A percentile compares a stretch with the other conserved stretches of the same genome.
Conservation (phyloP, 2,113 vertebrate genomes). For the Etheostoma spectabile region DNA sequence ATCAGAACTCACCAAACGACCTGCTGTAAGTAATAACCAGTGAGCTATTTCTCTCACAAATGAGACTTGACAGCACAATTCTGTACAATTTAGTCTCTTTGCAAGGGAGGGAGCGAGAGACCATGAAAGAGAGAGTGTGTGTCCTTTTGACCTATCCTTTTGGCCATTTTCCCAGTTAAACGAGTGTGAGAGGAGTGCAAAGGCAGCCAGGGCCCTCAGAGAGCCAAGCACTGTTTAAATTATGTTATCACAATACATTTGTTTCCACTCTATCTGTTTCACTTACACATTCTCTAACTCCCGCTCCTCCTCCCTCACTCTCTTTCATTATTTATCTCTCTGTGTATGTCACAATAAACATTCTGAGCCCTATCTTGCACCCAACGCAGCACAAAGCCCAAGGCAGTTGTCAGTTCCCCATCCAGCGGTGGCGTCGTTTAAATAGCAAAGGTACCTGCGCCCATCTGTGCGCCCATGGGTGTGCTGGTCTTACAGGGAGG, state of each 20-base stretch:
- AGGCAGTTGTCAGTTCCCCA: no score
- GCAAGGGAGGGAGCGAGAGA: constrained; percentile 42
- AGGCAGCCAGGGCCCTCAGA: constrained; percentile 53
- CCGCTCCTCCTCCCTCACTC: constrained; percentile 20
- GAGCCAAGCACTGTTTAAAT: constrained; percentile 69
- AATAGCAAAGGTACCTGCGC: no score
- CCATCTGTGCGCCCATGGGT: no score
- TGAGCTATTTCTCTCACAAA: constrained; percentile 61
- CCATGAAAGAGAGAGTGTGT: constrained; percentile 20
- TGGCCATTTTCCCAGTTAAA: constrained; percentile 81
- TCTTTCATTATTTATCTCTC: constrained; percentile 2
- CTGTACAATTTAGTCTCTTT: constrained; percentile 77
- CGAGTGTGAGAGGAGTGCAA: constrained; percentile 61
- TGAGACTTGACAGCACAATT: constrained; percentile 77
- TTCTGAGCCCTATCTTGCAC: no score
- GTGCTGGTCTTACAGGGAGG: no score
- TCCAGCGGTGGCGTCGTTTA: no score
- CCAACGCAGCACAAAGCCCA: no score
- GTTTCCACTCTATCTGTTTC: constrained; percentile 67
- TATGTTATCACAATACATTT: constrained; percentile 75
- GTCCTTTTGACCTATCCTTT: constrained; percentile 67
- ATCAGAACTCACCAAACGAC: constrained; percentile 62
- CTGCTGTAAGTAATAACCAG: constrained; percentile 61
- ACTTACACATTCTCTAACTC: constrained; percentile 41
- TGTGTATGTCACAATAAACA: constrained; percentile 19